These are phyloP conservation scores for Graptemys geographica DNA, from an alignment of 2,797 vertebrate species.

Conservation along the genomic window DNA sequence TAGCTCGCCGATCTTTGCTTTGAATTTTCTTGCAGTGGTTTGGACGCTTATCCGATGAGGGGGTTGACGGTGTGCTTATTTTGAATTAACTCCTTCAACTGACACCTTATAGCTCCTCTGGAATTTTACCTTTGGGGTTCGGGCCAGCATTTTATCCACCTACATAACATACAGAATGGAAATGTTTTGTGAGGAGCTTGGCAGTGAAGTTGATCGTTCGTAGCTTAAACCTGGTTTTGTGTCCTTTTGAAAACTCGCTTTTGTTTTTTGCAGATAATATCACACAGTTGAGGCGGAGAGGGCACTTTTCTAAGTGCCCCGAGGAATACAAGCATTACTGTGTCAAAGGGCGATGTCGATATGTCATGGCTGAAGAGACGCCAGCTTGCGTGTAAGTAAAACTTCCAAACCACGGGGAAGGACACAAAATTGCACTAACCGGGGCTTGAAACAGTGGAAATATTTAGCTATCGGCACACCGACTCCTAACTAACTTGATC, in stretches of 20 bases:
- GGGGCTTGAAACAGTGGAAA: background rate
- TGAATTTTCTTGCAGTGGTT: background rate
- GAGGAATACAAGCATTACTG: slow-evolving; percentile 85
- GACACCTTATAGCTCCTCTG: too few relatives aligned
- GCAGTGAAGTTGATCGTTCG: background rate
- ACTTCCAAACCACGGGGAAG: background rate
- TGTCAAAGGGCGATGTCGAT: slow-evolving; percentile 89
- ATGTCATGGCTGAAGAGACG: slow-evolving; percentile 80
- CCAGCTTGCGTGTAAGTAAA: slow-evolving; percentile 87
- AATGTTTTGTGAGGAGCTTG: background rate
- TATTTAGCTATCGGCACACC: slow-evolving; percentile 7
- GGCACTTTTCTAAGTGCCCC: slow-evolving; percentile 89
- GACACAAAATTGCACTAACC: background rate
- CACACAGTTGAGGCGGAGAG: slow-evolving; percentile 69
- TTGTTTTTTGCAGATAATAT: slow-evolving; percentile 55
- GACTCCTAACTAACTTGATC: background rate
- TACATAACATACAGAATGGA: background rate
- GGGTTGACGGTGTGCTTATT: background rate
- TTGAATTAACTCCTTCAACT: background rate
- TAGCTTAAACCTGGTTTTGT: background rate
- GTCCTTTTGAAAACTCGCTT: background rate
- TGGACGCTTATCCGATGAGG: background rate
- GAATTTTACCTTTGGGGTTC: background rate
- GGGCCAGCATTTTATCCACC: background rate
- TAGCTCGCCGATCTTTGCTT: background rate